Evolutionary conservation across 2,113 vertebrate genomes (phyloP).

Genomic region (Bathybates hornii): DNA sequence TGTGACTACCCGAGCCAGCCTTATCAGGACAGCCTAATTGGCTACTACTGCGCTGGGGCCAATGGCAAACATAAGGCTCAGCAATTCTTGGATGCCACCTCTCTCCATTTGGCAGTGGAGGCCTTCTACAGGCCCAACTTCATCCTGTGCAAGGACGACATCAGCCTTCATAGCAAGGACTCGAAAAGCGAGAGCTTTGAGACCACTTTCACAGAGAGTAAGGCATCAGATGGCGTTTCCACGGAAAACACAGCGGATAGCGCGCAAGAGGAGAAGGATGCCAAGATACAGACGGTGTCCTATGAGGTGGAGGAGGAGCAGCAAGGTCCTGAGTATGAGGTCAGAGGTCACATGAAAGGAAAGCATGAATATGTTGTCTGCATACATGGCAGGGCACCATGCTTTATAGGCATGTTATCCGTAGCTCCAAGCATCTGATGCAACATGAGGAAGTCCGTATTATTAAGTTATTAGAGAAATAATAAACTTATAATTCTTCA

Average conservation of each 20-base stretch:
- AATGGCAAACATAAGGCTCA: constrained; percentile 71
- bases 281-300: constrained; percentile 85
- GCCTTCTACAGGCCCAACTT: constrained; percentile 85
- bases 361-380: neutral
- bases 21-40: constrained; percentile 82
- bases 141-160: constrained; percentile 81
- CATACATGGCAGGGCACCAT: neutral
- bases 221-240: constrained; percentile 44
- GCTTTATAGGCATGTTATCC: neutral
- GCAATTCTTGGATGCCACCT: constrained; percentile 87
- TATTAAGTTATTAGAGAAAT: neutral
- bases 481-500: neutral
- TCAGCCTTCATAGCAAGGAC: constrained; percentile 78
- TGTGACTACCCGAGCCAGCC: constrained; percentile 71
- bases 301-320: constrained; percentile 86
- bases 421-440: neutral
- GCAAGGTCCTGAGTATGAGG: constrained; percentile 80
- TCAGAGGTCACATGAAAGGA: constrained; percentile 41
- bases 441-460: neutral
- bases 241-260: constrained; percentile 23
- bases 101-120: constrained; percentile 87
- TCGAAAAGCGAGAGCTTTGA: constrained; percentile 82
- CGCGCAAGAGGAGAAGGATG: constrained; percentile 70
- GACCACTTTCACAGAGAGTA: constrained; percentile 83
- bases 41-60: constrained; percentile 78